phyloP scores from a whole-genome alignment of 35 echinoderm and acorn worm genomes.

The Heliocidaris erythrogramma region DNA sequence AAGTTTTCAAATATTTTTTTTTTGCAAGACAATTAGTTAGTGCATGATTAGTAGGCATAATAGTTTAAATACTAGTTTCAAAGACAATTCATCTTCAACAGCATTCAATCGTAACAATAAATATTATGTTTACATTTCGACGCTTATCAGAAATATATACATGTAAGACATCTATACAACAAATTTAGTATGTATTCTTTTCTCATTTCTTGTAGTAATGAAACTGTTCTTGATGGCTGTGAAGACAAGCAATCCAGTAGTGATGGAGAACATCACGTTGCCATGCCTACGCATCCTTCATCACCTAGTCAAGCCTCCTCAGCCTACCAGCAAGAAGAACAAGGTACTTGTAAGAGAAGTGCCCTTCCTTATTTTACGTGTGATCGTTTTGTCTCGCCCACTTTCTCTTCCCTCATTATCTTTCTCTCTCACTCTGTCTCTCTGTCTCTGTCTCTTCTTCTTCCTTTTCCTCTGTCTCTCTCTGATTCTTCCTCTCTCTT shows the following conservation, averaged over 20 bases:
- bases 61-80: not conserved
- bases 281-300: conserved; percentile 94
- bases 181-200: no score
- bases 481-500: not conserved
- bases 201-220: conserved; percentile 74
- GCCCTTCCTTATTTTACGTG: not conserved
- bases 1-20: no score
- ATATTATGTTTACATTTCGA: not conserved
- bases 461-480: not conserved
- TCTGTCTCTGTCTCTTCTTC: not conserved
- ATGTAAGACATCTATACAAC: no score
- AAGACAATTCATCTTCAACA: not conserved
- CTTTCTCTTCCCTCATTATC: not conserved
- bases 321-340: conserved; percentile 94
- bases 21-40: no score
- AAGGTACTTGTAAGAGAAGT: conserved; percentile 62
- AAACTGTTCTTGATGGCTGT: conserved; percentile 90
- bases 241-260: conserved; percentile 90
- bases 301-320: conserved; percentile 87
- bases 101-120: not conserved
- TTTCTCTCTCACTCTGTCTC: not conserved
- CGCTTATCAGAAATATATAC: no score
- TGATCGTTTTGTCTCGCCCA: not conserved
- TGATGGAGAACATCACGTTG: conserved; percentile 98
- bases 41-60: not conserved